Conservation (phyloP, 2,113 vertebrate species). For the Labeo catla region DNA sequence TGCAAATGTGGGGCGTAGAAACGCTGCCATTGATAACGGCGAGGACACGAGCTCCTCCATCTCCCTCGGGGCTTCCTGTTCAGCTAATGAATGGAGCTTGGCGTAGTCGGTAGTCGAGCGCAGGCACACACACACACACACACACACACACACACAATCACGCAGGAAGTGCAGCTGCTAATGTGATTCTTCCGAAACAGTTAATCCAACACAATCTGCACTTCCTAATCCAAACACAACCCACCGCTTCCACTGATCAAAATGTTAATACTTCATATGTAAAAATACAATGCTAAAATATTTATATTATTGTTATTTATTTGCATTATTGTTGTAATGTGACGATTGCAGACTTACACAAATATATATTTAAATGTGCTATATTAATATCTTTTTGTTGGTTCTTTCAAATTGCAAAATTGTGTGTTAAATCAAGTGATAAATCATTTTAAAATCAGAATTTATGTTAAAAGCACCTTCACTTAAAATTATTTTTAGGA, state of each 20-base stretch:
- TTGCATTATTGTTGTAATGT: too few relatives aligned
- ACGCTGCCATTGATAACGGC: slow-evolving; percentile 56
- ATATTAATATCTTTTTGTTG: neutral
- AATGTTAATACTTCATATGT: too few relatives aligned
- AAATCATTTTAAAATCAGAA: neutral
- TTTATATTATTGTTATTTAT: neutral
- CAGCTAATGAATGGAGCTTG: slow-evolving; percentile 55
- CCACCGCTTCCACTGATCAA: neutral
- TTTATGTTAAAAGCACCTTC: too few relatives aligned
- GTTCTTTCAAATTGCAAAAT: neutral
- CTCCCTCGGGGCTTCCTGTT: slow-evolving; percentile 53
- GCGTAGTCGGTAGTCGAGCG: slow-evolving; percentile 37
- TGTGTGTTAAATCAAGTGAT: too few relatives aligned
- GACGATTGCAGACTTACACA: neutral
- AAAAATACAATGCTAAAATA: neutral
- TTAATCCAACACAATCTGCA: slow-evolving; percentile 38
- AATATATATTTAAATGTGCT: neutral
- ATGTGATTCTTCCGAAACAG: slow-evolving; percentile 22
- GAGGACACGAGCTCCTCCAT: slow-evolving; percentile 8
- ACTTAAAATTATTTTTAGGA: too few relatives aligned
- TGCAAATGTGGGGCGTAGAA: slow-evolving; percentile 55
- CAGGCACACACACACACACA: neutral
- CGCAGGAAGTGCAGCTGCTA: slow-evolving; percentile 34
- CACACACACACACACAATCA: slow-evolving; percentile 26
- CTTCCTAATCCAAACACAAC: slow-evolving; percentile 34